Evolutionary conservation across 1,140 invertebrate genomes (phyloP).

Genomic region (Druon quercuslanigerum): DNA sequence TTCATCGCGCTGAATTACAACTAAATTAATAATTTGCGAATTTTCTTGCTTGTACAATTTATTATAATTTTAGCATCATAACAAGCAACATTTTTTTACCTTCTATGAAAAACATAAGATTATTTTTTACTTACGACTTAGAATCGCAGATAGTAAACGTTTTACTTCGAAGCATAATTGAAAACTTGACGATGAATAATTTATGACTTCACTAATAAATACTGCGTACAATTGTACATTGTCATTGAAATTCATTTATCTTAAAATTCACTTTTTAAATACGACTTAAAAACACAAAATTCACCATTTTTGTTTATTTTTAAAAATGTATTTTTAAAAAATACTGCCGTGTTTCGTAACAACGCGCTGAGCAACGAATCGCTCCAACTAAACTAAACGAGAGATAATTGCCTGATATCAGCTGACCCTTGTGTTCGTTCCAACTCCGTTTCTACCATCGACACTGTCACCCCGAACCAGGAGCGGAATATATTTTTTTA

Average conservation of each 20-base stretch:
- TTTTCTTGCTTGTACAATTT: too few relatives aligned
- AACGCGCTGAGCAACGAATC: slow-evolving; percentile 45
- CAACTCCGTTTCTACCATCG: slow-evolving; percentile 17
- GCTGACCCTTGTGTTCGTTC: slow-evolving; percentile 56
- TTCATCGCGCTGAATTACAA: too few relatives aligned
- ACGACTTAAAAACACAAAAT: too few relatives aligned
- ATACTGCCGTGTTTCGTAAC: slow-evolving; percentile 43
- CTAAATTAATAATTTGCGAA: too few relatives aligned
- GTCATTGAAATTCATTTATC: not conserved
- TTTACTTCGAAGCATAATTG: not conserved
- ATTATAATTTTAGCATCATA: too few relatives aligned
- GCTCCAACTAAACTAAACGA: slow-evolving; percentile 55
- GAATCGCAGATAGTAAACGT: not conserved
- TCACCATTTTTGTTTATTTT: too few relatives aligned
- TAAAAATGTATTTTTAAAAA: not conserved
- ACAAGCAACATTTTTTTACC: too few relatives aligned
- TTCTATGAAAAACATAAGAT: too few relatives aligned
- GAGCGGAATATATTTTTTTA: not conserved
- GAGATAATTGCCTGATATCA: slow-evolving; percentile 61
- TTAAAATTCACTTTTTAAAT: too few relatives aligned
- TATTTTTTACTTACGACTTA: slow-evolving; percentile 6
- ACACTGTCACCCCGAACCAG: slow-evolving; percentile 20
- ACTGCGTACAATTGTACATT: not conserved
- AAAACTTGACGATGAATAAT: slow-evolving; percentile 9
- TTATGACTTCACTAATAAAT: slow-evolving; percentile 20